These are phyloP conservation scores for Laspeyria flexula DNA, from an alignment of 2,888 invertebrate genomes.

Conservation along the genomic window DNA sequence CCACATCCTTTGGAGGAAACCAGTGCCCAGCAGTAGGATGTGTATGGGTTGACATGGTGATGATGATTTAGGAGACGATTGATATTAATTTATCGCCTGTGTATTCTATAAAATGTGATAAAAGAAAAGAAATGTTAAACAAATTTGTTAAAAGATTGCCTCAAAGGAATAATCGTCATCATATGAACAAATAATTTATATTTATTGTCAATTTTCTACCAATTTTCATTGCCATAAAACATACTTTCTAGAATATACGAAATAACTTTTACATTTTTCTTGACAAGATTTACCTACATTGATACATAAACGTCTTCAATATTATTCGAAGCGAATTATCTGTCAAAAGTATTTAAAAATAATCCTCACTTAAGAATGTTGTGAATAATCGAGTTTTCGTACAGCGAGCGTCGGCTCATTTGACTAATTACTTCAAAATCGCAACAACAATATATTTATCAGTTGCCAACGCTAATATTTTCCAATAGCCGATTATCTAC, in stretches of 20 bases:
- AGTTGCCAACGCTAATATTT: slow-evolving; percentile 55
- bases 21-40: no score
- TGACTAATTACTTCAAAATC: slow-evolving; percentile 48
- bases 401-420: slow-evolving; percentile 40
- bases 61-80: no score
- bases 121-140: no score
- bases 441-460: slow-evolving; percentile 44
- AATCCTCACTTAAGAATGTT: slow-evolving; percentile 31
- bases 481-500: slow-evolving; percentile 52
- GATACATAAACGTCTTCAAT: slow-evolving; percentile 22
- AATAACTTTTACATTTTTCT: not conserved
- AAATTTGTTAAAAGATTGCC: no score
- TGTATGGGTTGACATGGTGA: no score
- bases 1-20: no score
- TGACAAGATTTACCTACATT: not conserved
- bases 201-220: no score
- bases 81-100: no score
- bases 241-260: not conserved
- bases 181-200: no score
- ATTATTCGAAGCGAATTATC: slow-evolving; percentile 32
- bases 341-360: slow-evolving; percentile 40
- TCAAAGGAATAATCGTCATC: no score
- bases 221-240: no score
- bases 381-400: slow-evolving; percentile 33
- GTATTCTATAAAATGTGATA: no score